A percentile compares a stretch with the other conserved stretches of the same genome.
Evolutionary conservation across 2,888 invertebrate species (phyloP).

Genomic region (Papilio gigon): DNA sequence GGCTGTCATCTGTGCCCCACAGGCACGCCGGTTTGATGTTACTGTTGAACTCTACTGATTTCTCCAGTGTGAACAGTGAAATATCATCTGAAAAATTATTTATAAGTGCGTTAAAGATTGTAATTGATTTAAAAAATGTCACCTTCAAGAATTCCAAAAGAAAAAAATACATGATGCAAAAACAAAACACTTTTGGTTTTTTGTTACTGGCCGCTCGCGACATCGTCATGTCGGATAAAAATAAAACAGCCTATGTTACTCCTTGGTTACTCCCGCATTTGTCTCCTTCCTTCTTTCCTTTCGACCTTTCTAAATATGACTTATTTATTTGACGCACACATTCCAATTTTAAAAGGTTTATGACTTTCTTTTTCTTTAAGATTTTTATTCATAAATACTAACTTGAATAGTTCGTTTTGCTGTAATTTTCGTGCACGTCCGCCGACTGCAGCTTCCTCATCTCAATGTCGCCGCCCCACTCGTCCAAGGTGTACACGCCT

Average conservation of each 20-base stretch:
- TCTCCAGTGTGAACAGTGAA: conserved; percentile 77
- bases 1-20: conserved; percentile 75
- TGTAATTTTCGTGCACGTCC: conserved; percentile 65
- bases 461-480: conserved; percentile 76
- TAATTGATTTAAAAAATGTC: neutral
- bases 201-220: no score
- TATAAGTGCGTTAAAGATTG: neutral
- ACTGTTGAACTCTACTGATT: conserved; percentile 72
- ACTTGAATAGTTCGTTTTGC: conserved; percentile 66
- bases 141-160: no score
- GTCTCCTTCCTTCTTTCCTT: no score
- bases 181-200: no score
- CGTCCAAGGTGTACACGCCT: conserved; percentile 74
- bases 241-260: no score
- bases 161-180: no score
- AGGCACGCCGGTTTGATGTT: conserved; percentile 83
- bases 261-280: no score
- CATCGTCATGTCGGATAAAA: no score
- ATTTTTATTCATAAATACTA: conserved; percentile 49
- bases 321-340: no score
- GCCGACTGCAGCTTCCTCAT: conserved; percentile 69
- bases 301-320: no score
- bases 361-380: neutral
- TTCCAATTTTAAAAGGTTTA: no score
- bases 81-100: conserved; percentile 77